Evolutionary conservation across 2,888 invertebrate genomes (phyloP), one percentile per base, ranked within the genome.

Genomic region (Leptura quadrifasciata): DNA sequence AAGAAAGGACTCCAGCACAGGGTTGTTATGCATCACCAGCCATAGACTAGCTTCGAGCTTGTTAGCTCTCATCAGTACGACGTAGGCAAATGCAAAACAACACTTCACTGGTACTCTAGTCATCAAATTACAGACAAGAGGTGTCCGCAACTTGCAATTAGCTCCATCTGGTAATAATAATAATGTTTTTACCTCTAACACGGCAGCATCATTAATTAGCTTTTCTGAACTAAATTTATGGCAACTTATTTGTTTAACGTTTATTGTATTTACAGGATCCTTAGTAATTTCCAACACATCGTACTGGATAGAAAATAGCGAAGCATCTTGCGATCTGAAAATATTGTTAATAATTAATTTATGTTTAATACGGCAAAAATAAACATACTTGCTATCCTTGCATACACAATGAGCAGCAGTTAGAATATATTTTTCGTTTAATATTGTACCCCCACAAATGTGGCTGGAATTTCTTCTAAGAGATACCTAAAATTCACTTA

Each of bases 341-440:
- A 18, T 15, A 54, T 54, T 54, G 18, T 17, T 15, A 39, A 39
- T 39, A 15, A 12, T 12, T 1, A 1, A 39, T 10, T 39, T 39
- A 15, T 12, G 12, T 39, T 15, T 39, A 39, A 12, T 39, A 39
- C 12, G 0, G 1, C 1, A 15, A n/a, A 47, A 31, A 27, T 20
- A 58, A 24, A 74, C 63, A 55, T 74, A 80, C 82, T 63, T 69
- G 17, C 60, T 18, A 65, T 76, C 20, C 5, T 55, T 52, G 64
- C 75, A 80, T 52, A 82, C 81, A 65, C 83, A 83, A 74, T 83
- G 83, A 10, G 83, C 83, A 17, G 83, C 83, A 57, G 83, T 83
- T 63, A 83, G 63, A 52, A 83, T 76, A 18, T 64, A 83, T 63
- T 76, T 80, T 68, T 79, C 77, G 54, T 80, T 81, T 18, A 83